These are phyloP conservation scores for Elachura formosa DNA, from an alignment of 2,113 vertebrate genomes.

Conservation along the genomic window DNA sequence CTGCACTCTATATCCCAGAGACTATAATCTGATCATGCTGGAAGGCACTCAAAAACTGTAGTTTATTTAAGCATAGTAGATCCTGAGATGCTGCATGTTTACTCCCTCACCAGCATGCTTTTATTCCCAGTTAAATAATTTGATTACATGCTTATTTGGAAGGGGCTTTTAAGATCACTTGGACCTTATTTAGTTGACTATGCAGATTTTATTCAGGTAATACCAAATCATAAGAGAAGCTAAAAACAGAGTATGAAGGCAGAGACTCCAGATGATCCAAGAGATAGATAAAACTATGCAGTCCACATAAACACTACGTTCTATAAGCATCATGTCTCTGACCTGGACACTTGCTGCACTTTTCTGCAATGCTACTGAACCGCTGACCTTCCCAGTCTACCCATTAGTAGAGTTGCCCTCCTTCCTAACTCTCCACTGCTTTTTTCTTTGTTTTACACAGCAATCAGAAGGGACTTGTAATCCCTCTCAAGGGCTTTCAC, in stretches of 20 bases:
- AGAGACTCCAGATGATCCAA: neutral
- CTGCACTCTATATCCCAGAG: neutral
- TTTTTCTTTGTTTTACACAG: neutral
- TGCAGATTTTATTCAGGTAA: neutral
- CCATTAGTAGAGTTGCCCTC: neutral
- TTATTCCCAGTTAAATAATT: neutral
- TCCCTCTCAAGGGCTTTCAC: neutral
- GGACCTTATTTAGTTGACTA: neutral
- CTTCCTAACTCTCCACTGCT: neutral
- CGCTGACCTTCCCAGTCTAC: neutral
- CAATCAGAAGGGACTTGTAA: neutral
- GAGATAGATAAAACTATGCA: neutral
- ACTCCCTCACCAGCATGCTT: neutral
- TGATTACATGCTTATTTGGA: neutral
- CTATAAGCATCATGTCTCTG: neutral
- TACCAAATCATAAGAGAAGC: neutral
- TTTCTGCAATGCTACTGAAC: neutral
- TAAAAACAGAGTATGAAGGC: neutral
- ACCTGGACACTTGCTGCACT: neutral
- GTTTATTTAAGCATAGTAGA: neutral
- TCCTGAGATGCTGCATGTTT: neutral
- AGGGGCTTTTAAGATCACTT: neutral
- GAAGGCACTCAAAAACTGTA: neutral
- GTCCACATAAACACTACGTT: neutral
- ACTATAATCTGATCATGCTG: neutral